phyloP scores from a whole-genome alignment of 2,888 invertebrate genomes.

The Biston betularia region DNA sequence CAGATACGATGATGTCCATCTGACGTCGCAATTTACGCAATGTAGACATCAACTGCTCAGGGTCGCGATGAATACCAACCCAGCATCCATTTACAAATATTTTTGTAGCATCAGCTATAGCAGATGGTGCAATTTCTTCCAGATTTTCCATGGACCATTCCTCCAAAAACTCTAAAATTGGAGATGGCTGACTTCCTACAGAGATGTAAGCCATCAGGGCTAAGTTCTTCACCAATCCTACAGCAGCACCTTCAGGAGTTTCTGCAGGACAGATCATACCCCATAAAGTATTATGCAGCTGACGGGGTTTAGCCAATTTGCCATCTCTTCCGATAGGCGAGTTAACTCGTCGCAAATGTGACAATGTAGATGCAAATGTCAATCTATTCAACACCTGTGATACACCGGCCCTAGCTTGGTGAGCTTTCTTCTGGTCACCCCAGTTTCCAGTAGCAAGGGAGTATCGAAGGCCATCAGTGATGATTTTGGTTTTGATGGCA shows the following conservation, averaged over 20 bases:
- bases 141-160: constrained; percentile 99
- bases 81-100: constrained; percentile 99
- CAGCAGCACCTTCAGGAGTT: constrained; percentile 99
- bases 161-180: constrained; percentile 99
- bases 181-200: constrained; percentile 99
- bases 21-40: constrained; percentile 97
- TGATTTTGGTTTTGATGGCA: constrained; percentile 98
- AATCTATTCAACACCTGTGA: constrained; percentile 99
- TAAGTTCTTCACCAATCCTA: constrained; percentile 98
- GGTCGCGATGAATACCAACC: constrained; percentile 99
- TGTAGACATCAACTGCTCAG: constrained; percentile 99
- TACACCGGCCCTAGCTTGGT: constrained; percentile 98
- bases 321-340: constrained; percentile 99
- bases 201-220: constrained; percentile 99
- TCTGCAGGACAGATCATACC: constrained; percentile 99
- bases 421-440: constrained; percentile 99
- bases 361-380: constrained; percentile 99
- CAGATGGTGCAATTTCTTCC: constrained; percentile 99
- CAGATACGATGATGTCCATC: constrained; percentile 99
- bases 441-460: constrained; percentile 99
- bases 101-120: constrained; percentile 99
- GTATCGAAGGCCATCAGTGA: constrained; percentile 98
- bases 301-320: constrained; percentile 99
- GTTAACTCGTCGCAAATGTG: constrained; percentile 98
- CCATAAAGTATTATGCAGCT: constrained; percentile 99